phyloP scores from a whole-genome alignment of 2,888 invertebrate species.

The Epinotia brunnichana region DNA sequence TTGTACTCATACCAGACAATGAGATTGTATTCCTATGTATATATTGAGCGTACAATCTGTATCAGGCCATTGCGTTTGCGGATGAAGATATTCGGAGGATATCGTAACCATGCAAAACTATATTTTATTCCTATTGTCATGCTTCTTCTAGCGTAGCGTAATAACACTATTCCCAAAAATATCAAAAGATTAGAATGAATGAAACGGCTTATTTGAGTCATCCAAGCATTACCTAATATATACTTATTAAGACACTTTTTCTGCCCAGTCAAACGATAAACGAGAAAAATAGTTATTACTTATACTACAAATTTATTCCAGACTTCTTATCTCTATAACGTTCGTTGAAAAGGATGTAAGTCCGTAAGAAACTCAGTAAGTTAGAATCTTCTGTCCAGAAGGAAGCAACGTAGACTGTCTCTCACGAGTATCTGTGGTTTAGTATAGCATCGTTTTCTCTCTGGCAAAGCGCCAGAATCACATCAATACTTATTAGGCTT shows the following conservation, averaged over 20 bases:
- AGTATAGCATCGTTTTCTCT: constrained; percentile 19
- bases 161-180: neutral
- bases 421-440: constrained; percentile 12
- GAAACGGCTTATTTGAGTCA: neutral
- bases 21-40: no score
- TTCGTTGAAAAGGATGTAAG: neutral
- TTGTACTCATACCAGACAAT: no score
- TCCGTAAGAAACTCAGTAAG: neutral
- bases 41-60: neutral
- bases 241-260: neutral
- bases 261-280: constrained; percentile 11
- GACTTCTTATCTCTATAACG: constrained; percentile 21
- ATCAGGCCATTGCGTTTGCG: neutral
- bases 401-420: neutral
- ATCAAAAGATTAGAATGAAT: neutral
- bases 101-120: neutral
- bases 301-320: constrained; percentile 21
- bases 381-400: neutral
- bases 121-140: neutral
- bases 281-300: constrained; percentile 10
- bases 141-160: neutral
- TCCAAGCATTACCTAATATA: neutral
- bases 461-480: constrained; percentile 34
- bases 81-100: neutral
- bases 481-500: constrained; percentile 39